Conservation (phyloP, 1,140 invertebrate genomes). For the Lepidostoma basale region DNA sequence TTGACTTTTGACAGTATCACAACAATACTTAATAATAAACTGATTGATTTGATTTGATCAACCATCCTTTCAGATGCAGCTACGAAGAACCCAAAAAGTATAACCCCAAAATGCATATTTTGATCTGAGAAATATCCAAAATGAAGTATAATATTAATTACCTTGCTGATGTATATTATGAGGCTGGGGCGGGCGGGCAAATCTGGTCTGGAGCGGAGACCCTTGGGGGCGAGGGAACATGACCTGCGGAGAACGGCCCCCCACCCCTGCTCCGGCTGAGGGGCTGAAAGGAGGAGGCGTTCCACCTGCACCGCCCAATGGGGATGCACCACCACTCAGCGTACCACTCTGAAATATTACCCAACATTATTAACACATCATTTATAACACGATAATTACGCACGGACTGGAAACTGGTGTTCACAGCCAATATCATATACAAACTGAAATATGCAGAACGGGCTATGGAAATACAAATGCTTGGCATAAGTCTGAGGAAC, state of each 20-base stretch:
- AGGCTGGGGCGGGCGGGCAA: constrained; percentile 53
- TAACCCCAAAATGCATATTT: background rate
- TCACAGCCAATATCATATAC: no score
- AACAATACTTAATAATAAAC: no score
- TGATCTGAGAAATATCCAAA: background rate
- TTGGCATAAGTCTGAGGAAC: no score
- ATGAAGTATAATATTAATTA: constrained; percentile 38
- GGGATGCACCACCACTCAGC: constrained; percentile 44
- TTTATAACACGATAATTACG: background rate
- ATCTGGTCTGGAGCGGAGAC: constrained; percentile 58
- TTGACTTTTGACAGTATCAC: no score
- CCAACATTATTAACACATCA: constrained; percentile 9
- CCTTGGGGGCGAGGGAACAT: constrained; percentile 56
- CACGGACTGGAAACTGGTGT: no score
- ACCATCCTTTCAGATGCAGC: no score
- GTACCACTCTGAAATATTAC: constrained; percentile 50
- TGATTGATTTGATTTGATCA: no score
- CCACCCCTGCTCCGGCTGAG: constrained; percentile 19
- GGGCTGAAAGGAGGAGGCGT: constrained; percentile 41
- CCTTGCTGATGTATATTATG: constrained; percentile 58
- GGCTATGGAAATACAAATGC: no score
- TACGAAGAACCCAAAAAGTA: no score
- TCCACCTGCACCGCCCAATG: constrained; percentile 28
- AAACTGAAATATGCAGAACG: no score
- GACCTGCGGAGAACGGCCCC: constrained; percentile 46